Evolutionary conservation across 2,888 invertebrate genomes (phyloP).

Genomic region (Limnephilus lunatus): DNA sequence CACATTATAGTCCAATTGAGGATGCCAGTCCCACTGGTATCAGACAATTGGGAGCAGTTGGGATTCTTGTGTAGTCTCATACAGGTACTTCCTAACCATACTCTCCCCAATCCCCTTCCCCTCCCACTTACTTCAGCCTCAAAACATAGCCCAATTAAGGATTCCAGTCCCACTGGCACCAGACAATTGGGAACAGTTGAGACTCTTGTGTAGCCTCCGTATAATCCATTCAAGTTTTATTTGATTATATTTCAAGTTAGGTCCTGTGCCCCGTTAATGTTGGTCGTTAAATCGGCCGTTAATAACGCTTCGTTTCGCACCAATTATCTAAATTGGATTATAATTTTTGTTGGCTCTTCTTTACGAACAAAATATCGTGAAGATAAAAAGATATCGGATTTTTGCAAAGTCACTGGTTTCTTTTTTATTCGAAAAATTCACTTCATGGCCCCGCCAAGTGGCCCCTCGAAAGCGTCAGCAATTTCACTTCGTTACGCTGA

Average conservation of each 20-base stretch:
- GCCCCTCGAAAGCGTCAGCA: background rate
- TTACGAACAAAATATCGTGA: background rate
- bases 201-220: too few species aligned
- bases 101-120: too few species aligned
- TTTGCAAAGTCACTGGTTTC: background rate
- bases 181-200: too few species aligned
- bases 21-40: too few species aligned
- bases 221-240: too few species aligned
- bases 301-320: background rate
- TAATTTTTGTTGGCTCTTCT: background rate
- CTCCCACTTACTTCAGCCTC: too few species aligned
- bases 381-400: background rate
- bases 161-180: too few species aligned
- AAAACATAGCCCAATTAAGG: too few species aligned
- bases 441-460: background rate
- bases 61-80: too few species aligned
- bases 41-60: too few species aligned
- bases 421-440: slow-evolving; percentile 1
- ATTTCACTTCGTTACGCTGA: background rate
- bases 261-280: background rate
- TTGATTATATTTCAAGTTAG: background rate
- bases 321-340: background rate
- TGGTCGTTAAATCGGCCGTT: background rate
- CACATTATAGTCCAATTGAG: too few species aligned
- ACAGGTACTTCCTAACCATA: too few species aligned